Evolutionary conservation across 92 coral and sea anemone species (phyloP), one percentile per base, ranked within the genome.

Genomic region (Porites evermanni): DNA sequence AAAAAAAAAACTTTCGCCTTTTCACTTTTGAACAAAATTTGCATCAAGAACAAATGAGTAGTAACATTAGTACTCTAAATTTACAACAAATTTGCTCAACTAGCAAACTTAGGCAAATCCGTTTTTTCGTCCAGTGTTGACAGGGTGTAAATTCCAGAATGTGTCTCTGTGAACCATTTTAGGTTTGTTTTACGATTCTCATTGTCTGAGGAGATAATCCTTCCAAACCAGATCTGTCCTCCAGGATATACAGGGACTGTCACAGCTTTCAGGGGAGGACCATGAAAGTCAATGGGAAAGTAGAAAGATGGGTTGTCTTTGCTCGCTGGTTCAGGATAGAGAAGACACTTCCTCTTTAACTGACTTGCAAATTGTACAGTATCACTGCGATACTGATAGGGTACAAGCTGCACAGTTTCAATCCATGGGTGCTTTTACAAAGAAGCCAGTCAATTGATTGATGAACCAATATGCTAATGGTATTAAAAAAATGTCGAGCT

Each of bases 241-340:
- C 64, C 63, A 3, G 94, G 96, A 79, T 83, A 81, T 7, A 91
- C 86, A 69, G 96, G 92, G 17, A 91, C 96, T 3, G 77, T 32
- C 16, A 88, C 81, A 17, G 81, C 65, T 16, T 26, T 44, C 23
- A 24, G 70, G 6, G 89, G 89, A 38, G 94, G 92, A 14, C 86
- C 83, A 61, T 86, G 51, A 53, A 88, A 71, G 75, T 93, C 94
- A 64, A 86, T 86, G 23, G 74, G 60, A 26, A 93, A 86, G 64
- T 74, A 79, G 64, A 75, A 88, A 13, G 32, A 51, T n/a, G 97
- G 97, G 44, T 88, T 72, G 24, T 83, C 91, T 14, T 71, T 32
- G 77, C 77, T 61, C 2, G 79, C 52, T 23, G 94, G 91, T 12
- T 91, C 94, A 54, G 97, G 97, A 77, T 94, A 91, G 66, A 91